Evolutionary conservation across 2,113 vertebrate genomes (phyloP).

Genomic region (Casuarius casuarius): DNA sequence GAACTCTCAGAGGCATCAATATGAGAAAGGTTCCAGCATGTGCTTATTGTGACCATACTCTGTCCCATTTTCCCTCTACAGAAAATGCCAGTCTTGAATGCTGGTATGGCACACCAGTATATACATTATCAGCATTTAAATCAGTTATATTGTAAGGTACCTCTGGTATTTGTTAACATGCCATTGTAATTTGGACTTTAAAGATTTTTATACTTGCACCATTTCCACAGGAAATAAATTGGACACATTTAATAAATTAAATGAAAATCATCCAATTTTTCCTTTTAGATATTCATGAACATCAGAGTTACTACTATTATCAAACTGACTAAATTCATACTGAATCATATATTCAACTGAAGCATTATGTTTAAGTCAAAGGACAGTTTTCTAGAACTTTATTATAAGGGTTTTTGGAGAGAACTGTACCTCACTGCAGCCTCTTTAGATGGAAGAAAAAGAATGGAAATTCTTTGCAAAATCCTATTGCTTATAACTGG

Average conservation of each 20-base stretch:
- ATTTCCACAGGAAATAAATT: neutral
- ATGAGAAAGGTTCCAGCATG: neutral
- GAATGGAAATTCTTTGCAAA: neutral
- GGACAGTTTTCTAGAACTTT: neutral
- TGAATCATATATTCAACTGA: neutral
- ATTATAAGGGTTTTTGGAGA: neutral
- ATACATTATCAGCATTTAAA: neutral
- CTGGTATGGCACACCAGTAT: neutral
- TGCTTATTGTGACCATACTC: neutral
- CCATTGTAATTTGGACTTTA: neutral
- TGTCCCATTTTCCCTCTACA: slow-evolving; percentile 16
- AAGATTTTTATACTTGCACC: neutral
- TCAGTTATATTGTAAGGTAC: neutral
- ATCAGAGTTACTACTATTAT: neutral
- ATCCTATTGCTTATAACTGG: fast-evolving
- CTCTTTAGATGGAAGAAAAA: neutral
- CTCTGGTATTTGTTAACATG: neutral
- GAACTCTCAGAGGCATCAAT: neutral
- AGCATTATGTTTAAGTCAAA: neutral
- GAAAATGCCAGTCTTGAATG: neutral
- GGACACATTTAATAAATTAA: neutral
- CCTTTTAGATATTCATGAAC: neutral
- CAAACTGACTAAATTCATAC: neutral
- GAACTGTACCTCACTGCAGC: neutral
- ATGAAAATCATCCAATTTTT: neutral